Conservation (phyloP, 2,797 vertebrate genomes). For the Megaceryle alcyon region DNA sequence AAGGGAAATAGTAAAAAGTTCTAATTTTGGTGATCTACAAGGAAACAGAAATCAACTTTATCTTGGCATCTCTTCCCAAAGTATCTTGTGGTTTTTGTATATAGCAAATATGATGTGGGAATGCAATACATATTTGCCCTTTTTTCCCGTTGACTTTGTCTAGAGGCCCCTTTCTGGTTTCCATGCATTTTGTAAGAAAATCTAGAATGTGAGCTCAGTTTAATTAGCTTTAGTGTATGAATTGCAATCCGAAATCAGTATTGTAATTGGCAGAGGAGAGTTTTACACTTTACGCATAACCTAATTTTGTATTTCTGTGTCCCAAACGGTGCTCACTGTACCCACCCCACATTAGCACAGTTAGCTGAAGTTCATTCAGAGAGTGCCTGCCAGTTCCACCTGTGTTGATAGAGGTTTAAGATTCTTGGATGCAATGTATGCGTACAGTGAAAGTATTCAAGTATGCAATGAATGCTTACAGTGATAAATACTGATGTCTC, state of each 20-base stretch:
- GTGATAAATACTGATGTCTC: not conserved
- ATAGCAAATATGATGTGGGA: not conserved
- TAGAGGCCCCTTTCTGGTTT: not conserved
- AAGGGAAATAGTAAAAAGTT: not conserved
- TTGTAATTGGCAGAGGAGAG: not conserved
- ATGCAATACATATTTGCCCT: not conserved
- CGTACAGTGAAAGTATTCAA: not conserved
- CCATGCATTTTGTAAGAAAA: not conserved
- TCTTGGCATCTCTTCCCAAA: not conserved
- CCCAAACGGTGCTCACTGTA: not conserved
- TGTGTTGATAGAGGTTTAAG: not conserved
- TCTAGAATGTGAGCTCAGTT: not conserved
- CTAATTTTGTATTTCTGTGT: not conserved
- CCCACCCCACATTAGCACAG: not conserved
- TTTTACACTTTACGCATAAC: not conserved
- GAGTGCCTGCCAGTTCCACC: not conserved
- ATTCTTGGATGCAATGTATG: not conserved
- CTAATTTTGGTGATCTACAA: not conserved
- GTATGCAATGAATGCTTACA: not conserved
- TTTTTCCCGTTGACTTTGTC: not conserved
- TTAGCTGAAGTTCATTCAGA: not conserved
- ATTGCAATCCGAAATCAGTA: slow-evolving; percentile 1
- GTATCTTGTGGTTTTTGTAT: not conserved
- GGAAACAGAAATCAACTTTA: not conserved
- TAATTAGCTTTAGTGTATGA: slow-evolving; percentile 18